phyloP scores from a whole-genome alignment of 2,113 vertebrate species.

The Thinocorus orbignyianus region DNA sequence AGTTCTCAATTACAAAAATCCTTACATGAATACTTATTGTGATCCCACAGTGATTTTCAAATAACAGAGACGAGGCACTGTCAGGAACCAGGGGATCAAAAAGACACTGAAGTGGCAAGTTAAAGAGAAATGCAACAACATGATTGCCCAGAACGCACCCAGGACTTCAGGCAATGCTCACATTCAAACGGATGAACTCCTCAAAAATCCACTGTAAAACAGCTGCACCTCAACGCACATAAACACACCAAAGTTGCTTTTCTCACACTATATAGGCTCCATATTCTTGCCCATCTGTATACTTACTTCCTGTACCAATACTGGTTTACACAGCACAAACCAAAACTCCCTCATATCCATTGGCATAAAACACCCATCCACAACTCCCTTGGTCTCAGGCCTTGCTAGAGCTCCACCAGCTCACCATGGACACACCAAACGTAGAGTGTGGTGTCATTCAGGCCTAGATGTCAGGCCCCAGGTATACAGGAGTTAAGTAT shows the following conservation, averaged over 20 bases:
- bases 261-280: not conserved
- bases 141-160: not conserved
- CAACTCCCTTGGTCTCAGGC: not conserved
- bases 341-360: not conserved
- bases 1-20: not conserved
- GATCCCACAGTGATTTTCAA: not conserved
- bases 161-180: not conserved
- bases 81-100: not conserved
- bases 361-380: not conserved
- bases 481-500: not conserved
- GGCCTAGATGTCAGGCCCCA: not conserved
- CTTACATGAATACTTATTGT: not conserved
- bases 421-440: not conserved
- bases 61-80: not conserved
- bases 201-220: not conserved
- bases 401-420: not conserved
- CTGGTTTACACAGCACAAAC: not conserved
- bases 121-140: not conserved
- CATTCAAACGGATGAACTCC: not conserved
- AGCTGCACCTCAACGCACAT: not conserved
- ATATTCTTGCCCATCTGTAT: not conserved
- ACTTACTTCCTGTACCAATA: not conserved
- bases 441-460: not conserved
- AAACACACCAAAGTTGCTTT: not conserved
- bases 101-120: not conserved